These are phyloP conservation scores for Columba janthina DNA, from an alignment of 2,113 vertebrate species.

Conservation along the genomic window DNA sequence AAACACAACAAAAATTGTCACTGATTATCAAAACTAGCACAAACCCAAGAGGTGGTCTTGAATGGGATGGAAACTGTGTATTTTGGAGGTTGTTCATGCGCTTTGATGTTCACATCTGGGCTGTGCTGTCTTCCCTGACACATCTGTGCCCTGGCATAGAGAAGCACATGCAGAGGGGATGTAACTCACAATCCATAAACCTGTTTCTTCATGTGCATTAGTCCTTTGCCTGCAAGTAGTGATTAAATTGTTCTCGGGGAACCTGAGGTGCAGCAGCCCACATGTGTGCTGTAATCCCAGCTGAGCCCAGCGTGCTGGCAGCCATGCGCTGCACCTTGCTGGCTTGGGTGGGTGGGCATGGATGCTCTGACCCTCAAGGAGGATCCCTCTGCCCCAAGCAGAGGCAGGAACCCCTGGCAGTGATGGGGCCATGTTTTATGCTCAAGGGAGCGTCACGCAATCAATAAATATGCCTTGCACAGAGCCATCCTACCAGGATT, in stretches of 20 bases:
- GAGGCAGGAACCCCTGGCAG: background rate
- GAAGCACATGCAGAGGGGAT: background rate
- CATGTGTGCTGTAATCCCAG: background rate
- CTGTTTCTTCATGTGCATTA: background rate
- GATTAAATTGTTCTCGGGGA: background rate
- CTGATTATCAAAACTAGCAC: background rate
- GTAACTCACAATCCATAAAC: background rate
- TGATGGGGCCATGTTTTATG: accelerated
- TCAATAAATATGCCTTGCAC: background rate
- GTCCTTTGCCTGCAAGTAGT: background rate
- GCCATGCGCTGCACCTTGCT: accelerated
- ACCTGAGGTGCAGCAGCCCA: background rate
- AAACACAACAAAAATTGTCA: background rate
- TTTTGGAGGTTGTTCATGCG: background rate
- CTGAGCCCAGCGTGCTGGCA: accelerated
- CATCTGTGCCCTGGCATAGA: background rate
- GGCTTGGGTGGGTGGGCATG: accelerated
- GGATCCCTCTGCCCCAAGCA: background rate
- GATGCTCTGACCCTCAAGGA: accelerated
- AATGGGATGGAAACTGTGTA: accelerated
- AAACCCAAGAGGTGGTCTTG: background rate
- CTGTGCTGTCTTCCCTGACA: background rate
- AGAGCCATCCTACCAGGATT: background rate
- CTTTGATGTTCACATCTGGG: accelerated
- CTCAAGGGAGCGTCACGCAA: background rate